phyloP scores from a whole-genome alignment of 2,797 vertebrate species.

The Leucoraja ocellata region DNA sequence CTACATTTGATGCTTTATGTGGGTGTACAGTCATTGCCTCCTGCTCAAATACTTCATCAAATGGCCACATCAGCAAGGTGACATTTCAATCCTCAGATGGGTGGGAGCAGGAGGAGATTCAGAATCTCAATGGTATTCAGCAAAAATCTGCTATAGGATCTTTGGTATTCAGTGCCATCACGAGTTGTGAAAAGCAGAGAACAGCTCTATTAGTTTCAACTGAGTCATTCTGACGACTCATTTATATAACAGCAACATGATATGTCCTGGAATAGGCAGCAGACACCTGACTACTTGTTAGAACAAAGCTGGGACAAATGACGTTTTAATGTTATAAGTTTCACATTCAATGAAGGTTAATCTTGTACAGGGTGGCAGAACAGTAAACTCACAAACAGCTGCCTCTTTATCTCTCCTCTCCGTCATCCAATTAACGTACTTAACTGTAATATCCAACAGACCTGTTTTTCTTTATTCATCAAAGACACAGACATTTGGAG shows the following conservation, averaged over 20 bases:
- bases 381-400: neutral
- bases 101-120: neutral
- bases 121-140: neutral
- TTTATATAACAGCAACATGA: neutral
- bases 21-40: neutral
- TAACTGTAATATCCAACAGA: neutral
- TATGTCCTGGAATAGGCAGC: neutral
- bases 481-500: conserved; percentile 1
- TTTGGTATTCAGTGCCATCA: neutral
- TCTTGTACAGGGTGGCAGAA: neutral
- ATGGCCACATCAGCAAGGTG: neutral
- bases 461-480: conserved; percentile 6
- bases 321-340: neutral
- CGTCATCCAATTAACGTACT: neutral
- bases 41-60: neutral
- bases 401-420: neutral
- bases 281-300: neutral
- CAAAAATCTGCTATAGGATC: too few species aligned
- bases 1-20: neutral
- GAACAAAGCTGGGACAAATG: neutral
- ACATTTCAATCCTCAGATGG: neutral
- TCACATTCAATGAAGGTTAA: neutral
- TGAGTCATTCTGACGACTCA: neutral
- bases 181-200: neutral
- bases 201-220: neutral